phyloP scores from a whole-genome alignment of 2,888 invertebrate species.

The Dilophus febrilis region DNA sequence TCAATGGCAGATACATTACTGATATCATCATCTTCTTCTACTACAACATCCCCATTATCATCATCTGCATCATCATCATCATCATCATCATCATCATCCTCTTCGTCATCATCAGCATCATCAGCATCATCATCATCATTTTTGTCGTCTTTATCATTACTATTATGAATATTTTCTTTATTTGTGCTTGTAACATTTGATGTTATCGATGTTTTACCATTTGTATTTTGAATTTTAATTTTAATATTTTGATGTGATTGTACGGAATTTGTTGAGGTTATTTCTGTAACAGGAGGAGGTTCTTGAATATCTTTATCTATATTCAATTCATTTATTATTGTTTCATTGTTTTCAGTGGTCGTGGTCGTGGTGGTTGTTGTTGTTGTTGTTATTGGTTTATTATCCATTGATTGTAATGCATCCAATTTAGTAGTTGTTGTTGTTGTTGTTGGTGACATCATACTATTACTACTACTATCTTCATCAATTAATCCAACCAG shows the following conservation, averaged over 20 bases:
- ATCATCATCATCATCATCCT: conserved; percentile 4
- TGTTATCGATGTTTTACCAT: too few relatives aligned
- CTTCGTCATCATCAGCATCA: conserved; percentile 1
- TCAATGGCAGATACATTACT: conserved; percentile 6
- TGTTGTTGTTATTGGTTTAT: too few relatives aligned
- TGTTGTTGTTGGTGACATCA: too few relatives aligned
- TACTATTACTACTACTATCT: conserved; percentile 41
- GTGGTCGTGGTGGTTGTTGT: neutral
- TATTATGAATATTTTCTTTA: too few relatives aligned
- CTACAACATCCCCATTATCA: conserved; percentile 3
- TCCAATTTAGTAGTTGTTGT: conserved; percentile 4
- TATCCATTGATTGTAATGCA: conserved; percentile 4
- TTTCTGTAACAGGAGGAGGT: neutral
- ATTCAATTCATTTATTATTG: neutral
- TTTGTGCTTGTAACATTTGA: too few relatives aligned
- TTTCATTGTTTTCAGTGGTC: neutral
- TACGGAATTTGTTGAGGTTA: too few relatives aligned
- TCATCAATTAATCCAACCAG: conserved; percentile 42
- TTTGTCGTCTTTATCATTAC: too few relatives aligned
- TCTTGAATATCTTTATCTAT: too few relatives aligned
- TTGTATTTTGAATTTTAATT: too few relatives aligned
- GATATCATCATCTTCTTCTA: conserved; percentile 6
- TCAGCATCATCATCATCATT: neutral
- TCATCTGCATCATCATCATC: too few relatives aligned
- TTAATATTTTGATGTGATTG: neutral